These are phyloP conservation scores for Rhopalosiphum maidis DNA, from an alignment of 1,140 invertebrate genomes.

Conservation along the genomic window DNA sequence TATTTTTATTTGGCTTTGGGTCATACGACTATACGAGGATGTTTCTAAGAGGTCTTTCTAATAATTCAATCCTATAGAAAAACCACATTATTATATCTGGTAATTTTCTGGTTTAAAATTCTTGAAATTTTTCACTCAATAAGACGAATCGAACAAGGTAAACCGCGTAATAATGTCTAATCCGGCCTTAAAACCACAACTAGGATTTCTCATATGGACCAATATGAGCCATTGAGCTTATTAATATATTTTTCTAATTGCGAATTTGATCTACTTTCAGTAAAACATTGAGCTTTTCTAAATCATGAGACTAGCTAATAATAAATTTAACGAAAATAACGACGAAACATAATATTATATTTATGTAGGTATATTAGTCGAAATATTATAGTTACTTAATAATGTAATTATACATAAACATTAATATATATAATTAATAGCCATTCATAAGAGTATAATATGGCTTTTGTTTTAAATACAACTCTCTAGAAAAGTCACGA, in stretches of 20 bases:
- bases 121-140: background rate
- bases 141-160: background rate
- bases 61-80: background rate
- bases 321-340: background rate
- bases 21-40: conserved; percentile 20
- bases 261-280: conserved; percentile 5
- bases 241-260: conserved; percentile 15
- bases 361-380: background rate
- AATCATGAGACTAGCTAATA: background rate
- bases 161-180: conserved; percentile 24
- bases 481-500: background rate
- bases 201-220: conserved; percentile 19
- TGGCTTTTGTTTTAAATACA: background rate
- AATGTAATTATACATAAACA: background rate
- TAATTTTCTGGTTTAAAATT: conserved; percentile 31
- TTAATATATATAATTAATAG: background rate
- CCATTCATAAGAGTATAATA: background rate
- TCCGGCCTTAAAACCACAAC: conserved; percentile 11
- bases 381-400: background rate
- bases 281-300: background rate
- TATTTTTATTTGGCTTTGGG: background rate
- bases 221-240: background rate
- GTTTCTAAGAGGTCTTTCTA: background rate
- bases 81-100: conserved; percentile 24
- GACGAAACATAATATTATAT: background rate